These are phyloP conservation scores for Parotia lawesii DNA, from an alignment of 2,113 vertebrate species.

Conservation along the genomic window DNA sequence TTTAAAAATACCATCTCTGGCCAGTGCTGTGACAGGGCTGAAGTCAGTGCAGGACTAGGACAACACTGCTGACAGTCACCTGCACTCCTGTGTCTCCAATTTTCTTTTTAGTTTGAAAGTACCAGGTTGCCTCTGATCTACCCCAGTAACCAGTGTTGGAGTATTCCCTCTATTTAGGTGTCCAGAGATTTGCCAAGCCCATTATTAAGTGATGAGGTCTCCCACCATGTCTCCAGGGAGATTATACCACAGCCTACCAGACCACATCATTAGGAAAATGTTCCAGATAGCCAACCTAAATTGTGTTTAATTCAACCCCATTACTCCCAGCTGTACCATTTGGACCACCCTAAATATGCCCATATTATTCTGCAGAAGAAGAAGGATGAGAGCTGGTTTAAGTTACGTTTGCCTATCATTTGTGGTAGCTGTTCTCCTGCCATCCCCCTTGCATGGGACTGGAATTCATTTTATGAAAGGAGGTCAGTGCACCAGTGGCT, in stretches of 20 bases:
- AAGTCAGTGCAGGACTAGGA: not conserved
- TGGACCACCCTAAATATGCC: slow-evolving; percentile 54
- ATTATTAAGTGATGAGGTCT: slow-evolving; percentile 61
- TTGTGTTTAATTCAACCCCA: slow-evolving; percentile 49
- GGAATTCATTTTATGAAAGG: slow-evolving; percentile 22
- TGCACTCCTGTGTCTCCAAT: not conserved
- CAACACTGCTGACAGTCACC: not conserved
- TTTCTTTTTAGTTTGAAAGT: not conserved
- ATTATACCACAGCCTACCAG: slow-evolving; percentile 49
- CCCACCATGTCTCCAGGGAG: slow-evolving; percentile 22
- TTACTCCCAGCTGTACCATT: slow-evolving; percentile 57
- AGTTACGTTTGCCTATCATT: slow-evolving; percentile 48
- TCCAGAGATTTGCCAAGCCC: slow-evolving; percentile 45
- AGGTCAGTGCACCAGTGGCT: slow-evolving; percentile 30
- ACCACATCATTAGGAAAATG: slow-evolving; percentile 44
- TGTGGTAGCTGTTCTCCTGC: slow-evolving; percentile 53
- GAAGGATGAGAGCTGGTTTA: slow-evolving; percentile 40
- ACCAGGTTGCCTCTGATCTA: not conserved
- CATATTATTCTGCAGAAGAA: not conserved
- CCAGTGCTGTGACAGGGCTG: not conserved
- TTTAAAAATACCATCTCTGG: not conserved
- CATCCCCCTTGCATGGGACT: not conserved
- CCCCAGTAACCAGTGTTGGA: not conserved
- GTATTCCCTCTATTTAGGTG: slow-evolving; percentile 19
- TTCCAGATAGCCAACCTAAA: slow-evolving; percentile 51